Percentiles rank a stretch among this genome's conserved stretches.
These are phyloP conservation scores for Lottia gigantea DNA, from an alignment of 2,888 invertebrate species.

Conservation along the genomic window DNA sequence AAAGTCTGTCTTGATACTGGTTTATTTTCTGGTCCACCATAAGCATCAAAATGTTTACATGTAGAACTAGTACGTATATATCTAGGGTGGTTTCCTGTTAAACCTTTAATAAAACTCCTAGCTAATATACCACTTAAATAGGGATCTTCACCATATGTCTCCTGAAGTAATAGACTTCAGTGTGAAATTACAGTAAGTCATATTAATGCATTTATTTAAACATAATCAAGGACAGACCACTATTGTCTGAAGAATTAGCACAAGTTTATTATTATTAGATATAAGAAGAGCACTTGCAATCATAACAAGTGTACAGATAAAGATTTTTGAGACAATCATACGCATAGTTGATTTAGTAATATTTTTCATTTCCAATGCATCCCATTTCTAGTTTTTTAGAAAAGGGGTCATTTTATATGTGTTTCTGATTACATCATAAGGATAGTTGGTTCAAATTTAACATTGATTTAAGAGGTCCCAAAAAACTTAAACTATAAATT, in stretches of 20 bases:
- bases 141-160: slow-evolving; percentile 62
- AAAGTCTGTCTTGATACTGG: slow-evolving; percentile 44
- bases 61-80: slow-evolving; percentile 53
- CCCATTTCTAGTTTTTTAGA: no score
- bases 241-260: no score
- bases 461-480: no score
- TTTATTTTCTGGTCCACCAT: slow-evolving; percentile 60
- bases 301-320: neutral
- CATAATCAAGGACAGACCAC: neutral
- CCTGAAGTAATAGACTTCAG: slow-evolving; percentile 42
- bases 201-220: neutral
- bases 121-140: slow-evolving; percentile 49
- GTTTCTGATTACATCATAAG: no score
- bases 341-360: no score
- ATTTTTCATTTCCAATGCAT: no score
- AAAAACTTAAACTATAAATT: no score
- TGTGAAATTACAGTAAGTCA: no score
- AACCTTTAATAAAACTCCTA: slow-evolving; percentile 46
- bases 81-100: slow-evolving; percentile 52
- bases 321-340: no score
- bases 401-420: no score
- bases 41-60: slow-evolving; percentile 61
- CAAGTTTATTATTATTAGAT: no score
- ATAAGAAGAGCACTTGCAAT: neutral
- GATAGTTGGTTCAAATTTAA: no score